Conservation (phyloP, 2,113 vertebrate genomes). For the Grallaria varia region DNA sequence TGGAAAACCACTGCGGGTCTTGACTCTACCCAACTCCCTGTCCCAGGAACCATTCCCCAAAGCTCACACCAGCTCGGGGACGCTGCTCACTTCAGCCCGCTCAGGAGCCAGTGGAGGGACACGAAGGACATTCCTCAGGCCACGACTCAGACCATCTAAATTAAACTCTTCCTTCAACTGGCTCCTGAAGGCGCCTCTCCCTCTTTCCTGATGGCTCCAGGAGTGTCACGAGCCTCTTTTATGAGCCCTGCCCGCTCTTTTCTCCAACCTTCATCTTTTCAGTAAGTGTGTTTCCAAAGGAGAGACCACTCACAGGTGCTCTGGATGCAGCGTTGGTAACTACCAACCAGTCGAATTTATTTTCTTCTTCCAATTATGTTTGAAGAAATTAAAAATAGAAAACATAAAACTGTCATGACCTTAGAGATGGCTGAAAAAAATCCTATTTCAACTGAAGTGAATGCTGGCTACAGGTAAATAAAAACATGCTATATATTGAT, state of each 20-base stretch:
- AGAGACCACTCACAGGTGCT: not conserved
- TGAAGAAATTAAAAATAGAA: not conserved
- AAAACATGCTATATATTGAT: not conserved
- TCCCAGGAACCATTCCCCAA: not conserved
- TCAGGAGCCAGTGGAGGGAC: accelerated
- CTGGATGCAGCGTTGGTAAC: not conserved
- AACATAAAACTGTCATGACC: not conserved
- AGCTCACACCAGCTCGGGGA: not conserved
- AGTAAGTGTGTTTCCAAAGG: not conserved
- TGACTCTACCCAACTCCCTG: not conserved
- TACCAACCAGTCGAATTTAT: not conserved
- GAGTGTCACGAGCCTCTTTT: not conserved
- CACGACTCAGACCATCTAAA: not conserved
- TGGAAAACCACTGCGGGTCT: not conserved
- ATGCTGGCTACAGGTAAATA: not conserved
- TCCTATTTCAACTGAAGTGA: not conserved
- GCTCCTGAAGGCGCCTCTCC: not conserved
- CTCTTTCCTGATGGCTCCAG: not conserved
- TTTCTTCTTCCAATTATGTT: not conserved
- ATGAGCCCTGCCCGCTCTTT: accelerated
- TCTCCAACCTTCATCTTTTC: not conserved
- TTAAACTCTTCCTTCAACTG: not conserved
- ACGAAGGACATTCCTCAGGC: not conserved
- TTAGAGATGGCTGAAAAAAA: not conserved
- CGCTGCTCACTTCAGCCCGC: not conserved